Percentiles rank a stretch among this genome's conserved stretches.
Conservation (phyloP, 2,797 vertebrate genomes). For the Gila robusta region DNA sequence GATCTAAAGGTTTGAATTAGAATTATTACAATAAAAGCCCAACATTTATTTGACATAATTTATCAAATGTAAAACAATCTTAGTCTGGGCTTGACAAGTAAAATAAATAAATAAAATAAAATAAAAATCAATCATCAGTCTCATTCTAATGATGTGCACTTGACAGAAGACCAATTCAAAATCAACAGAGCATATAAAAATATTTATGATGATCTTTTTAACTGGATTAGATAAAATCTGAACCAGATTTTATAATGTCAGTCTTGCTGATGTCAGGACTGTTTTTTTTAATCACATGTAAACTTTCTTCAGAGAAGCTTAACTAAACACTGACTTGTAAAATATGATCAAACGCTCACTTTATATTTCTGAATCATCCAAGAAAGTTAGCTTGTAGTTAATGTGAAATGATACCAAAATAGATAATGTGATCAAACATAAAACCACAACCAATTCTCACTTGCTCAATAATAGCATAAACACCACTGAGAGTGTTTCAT, state of each 20-base stretch:
- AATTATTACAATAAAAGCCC: conserved; percentile 47
- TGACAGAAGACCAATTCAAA: conserved; percentile 41
- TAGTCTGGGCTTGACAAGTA: conserved; percentile 27
- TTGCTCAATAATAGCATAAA: neutral
- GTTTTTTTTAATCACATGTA: neutral
- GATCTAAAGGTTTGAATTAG: conserved; percentile 32
- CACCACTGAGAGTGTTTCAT: neutral
- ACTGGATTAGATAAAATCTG: conserved; percentile 33
- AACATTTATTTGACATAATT: conserved; percentile 43
- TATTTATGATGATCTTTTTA: conserved; percentile 37
- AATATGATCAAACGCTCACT: conserved; percentile 2
- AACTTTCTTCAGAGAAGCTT: neutral
- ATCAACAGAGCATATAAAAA: conserved; percentile 39
- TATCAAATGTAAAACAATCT: conserved; percentile 38
- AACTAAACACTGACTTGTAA: conserved; percentile 19
- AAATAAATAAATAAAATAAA: conserved; percentile 23
- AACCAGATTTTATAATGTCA: conserved; percentile 26
- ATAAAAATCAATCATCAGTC: conserved; percentile 28
- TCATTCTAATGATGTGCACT: conserved; percentile 24
- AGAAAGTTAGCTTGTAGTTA: neutral
- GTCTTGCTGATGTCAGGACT: conserved; percentile 24
- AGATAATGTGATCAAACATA: neutral
- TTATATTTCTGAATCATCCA: conserved; percentile 4
- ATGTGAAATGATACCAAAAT: neutral
- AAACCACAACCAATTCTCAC: neutral